Conservation (phyloP, 1,140 invertebrate species). For the Caerostris darwini region DNA sequence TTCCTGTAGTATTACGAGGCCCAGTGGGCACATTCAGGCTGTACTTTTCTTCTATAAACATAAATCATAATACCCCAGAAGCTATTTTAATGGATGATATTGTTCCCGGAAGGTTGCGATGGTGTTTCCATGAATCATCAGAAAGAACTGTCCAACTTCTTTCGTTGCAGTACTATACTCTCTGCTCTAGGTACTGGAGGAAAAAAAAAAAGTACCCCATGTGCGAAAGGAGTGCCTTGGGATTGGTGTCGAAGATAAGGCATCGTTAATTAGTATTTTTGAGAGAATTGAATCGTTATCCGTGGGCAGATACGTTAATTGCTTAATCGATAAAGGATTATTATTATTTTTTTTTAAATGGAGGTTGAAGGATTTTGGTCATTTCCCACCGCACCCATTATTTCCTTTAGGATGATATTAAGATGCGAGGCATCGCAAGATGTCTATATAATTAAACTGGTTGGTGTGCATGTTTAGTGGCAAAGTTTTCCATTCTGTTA, state of each 20-base stretch:
- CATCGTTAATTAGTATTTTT: slow-evolving; percentile 64
- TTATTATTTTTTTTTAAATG: neutral
- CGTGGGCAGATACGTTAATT: slow-evolving; percentile 37
- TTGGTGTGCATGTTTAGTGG: too few species aligned
- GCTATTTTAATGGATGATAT: slow-evolving; percentile 72
- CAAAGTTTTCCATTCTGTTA: too few species aligned
- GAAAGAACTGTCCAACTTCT: neutral
- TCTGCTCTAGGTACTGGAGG: slow-evolving; percentile 8
- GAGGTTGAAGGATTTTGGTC: neutral
- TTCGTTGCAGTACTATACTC: neutral
- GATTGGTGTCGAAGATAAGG: slow-evolving; percentile 39
- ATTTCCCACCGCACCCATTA: slow-evolving; percentile 3
- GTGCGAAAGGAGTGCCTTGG: neutral
- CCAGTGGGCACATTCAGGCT: slow-evolving; percentile 57
- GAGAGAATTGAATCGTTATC: slow-evolving; percentile 63
- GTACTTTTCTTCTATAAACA: slow-evolving; percentile 58
- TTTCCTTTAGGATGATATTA: slow-evolving; percentile 4
- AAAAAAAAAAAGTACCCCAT: slow-evolving; percentile 4
- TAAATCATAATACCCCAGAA: slow-evolving; percentile 66
- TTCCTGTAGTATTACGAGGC: slow-evolving; percentile 53
- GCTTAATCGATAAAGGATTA: slow-evolving; percentile 47
- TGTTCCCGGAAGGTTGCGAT: slow-evolving; percentile 62
- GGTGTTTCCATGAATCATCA: slow-evolving; percentile 46
- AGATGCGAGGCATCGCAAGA: neutral
- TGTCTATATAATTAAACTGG: neutral